phyloP scores from a whole-genome alignment of 2,888 invertebrate species.

The Neoitamus cyanurus region DNA sequence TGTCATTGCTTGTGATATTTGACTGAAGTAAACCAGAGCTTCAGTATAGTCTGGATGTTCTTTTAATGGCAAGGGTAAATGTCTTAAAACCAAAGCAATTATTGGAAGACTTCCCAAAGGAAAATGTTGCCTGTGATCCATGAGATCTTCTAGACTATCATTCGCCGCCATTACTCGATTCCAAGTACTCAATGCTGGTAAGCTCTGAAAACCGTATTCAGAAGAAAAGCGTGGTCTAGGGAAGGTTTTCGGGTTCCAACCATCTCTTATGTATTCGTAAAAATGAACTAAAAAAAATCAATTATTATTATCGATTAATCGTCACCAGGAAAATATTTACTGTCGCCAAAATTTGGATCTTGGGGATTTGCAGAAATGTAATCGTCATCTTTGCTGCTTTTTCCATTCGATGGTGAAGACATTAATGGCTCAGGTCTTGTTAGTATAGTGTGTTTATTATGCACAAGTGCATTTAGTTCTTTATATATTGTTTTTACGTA shows the following conservation, averaged over 20 bases:
- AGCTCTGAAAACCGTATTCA: conserved; percentile 95
- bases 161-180: conserved; percentile 69
- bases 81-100: conserved; percentile 70
- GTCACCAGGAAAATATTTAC: conserved; percentile 63
- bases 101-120: conserved; percentile 77
- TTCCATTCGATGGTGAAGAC: conserved; percentile 94
- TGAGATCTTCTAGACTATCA: conserved; percentile 73
- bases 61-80: conserved; percentile 73
- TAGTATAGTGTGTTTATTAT: conserved; percentile 53
- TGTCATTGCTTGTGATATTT: conserved; percentile 90
- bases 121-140: conserved; percentile 88
- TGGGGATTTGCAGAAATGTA: conserved; percentile 84
- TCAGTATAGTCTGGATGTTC: conserved; percentile 71
- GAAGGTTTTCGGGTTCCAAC: conserved; percentile 83
- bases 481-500: conserved; percentile 82
- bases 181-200: conserved; percentile 80
- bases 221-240: conserved; percentile 89
- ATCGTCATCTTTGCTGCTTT: conserved; percentile 77
- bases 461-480: conserved; percentile 68
- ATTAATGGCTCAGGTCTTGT: conserved; percentile 69
- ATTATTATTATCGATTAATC: background rate
- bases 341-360: conserved; percentile 85
- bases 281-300: conserved; percentile 77
- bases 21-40: conserved; percentile 84
- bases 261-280: conserved; percentile 85